Evolutionary conservation across 2,888 invertebrate species (phyloP).

Genomic region (Scrobipalpa atriplicella): DNA sequence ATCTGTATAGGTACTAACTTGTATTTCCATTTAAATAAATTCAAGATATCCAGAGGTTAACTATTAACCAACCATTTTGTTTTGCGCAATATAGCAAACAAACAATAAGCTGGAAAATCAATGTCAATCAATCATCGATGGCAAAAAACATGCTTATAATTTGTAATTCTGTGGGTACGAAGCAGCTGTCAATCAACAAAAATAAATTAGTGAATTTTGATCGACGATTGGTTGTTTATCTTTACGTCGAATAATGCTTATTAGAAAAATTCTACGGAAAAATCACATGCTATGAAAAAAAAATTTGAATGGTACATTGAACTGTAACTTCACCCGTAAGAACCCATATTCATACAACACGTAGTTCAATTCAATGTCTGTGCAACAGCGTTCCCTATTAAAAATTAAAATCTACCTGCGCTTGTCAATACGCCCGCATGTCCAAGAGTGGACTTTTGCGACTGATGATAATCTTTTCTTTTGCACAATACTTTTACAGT

Average conservation of each 20-base stretch:
- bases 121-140: constrained; percentile 5
- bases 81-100: constrained; percentile 18
- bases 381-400: no score
- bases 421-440: no score
- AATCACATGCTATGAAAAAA: no score
- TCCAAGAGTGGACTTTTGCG: no score
- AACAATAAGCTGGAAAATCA: constrained; percentile 18
- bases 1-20: not conserved
- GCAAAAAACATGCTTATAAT: constrained; percentile 15
- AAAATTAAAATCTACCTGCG: no score
- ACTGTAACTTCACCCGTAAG: no score
- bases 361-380: no score
- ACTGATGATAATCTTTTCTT: no score
- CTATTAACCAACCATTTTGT: not conserved
- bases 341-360: no score
- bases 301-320: no score
- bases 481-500: no score
- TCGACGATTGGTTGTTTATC: not conserved
- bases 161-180: not conserved
- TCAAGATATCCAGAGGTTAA: not conserved
- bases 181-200: constrained; percentile 5
- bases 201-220: not conserved
- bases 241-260: not conserved
- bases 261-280: no score
- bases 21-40: not conserved